Evolutionary conservation across 30 jellyfish, hydroid and myxozoan genomes (phyloP).

Genomic region (Mastigias papua): DNA sequence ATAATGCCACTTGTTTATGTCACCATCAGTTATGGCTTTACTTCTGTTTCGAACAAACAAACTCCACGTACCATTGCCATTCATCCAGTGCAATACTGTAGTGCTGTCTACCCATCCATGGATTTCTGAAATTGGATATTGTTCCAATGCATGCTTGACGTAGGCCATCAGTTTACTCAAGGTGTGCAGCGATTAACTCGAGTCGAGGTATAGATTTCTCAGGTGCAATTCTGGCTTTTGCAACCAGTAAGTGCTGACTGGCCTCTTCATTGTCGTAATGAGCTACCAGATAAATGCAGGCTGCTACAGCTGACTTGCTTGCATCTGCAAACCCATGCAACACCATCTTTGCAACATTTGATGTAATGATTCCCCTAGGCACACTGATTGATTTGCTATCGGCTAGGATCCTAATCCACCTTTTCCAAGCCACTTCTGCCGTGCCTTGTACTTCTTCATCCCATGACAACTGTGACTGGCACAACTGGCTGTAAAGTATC

Average conservation of each 20-base stretch:
- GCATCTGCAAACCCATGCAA: constrained; percentile 64
- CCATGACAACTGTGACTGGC: constrained; percentile 71
- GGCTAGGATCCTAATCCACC: constrained; percentile 49
- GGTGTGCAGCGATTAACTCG: constrained; percentile 70
- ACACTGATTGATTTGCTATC: not conserved
- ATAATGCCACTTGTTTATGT: constrained; percentile 35
- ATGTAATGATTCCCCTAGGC: constrained; percentile 52
- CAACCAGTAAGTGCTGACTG: constrained; percentile 52
- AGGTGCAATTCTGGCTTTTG: constrained; percentile 66
- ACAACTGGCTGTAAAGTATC: constrained; percentile 62
- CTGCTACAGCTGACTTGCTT: constrained; percentile 49
- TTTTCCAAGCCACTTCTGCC: constrained; percentile 44
- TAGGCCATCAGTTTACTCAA: constrained; percentile 42
- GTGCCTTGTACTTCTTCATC: constrained; percentile 65
- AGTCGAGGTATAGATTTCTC: constrained; percentile 62
- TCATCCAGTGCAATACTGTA: constrained; percentile 67
- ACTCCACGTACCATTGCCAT: constrained; percentile 37
- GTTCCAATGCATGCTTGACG: constrained; percentile 14
- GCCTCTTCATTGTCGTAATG: constrained; percentile 22
- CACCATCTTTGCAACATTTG: constrained; percentile 45
- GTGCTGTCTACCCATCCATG: constrained; percentile 79
- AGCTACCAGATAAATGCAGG: constrained; percentile 37
- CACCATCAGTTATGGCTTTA: constrained; percentile 7
- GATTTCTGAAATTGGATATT: not conserved
- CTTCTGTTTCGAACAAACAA: constrained; percentile 37